Conservation (phyloP, 2,113 vertebrate genomes). For the Aegotheles bennettii region DNA sequence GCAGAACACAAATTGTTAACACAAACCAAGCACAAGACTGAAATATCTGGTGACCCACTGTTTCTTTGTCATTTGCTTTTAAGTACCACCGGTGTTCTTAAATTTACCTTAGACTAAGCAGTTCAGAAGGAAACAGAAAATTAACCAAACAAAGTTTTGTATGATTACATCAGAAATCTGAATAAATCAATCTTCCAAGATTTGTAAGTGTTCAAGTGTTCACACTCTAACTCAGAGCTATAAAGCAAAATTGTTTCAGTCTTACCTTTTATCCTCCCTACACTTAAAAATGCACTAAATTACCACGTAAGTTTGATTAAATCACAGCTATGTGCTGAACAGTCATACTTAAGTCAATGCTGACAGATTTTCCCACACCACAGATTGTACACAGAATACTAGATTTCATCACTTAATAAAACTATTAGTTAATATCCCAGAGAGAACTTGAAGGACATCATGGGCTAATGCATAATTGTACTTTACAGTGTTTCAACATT, state of each 20-base stretch:
- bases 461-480: neutral
- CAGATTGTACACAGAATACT: neutral
- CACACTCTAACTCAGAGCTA: neutral
- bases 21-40: neutral
- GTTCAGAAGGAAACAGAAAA: neutral
- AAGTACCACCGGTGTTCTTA: neutral
- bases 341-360: neutral
- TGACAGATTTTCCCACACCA: neutral
- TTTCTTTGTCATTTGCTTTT: neutral
- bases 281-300: neutral
- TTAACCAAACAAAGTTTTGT: neutral
- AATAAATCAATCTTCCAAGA: neutral
- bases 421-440: slow-evolving; percentile 1
- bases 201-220: neutral
- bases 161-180: neutral
- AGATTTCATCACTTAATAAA: slow-evolving; percentile 52
- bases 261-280: neutral
- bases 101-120: neutral
- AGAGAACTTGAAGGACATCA: neutral
- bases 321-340: neutral
- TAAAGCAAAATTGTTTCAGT: neutral
- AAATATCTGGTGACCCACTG: neutral
- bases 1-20: neutral
- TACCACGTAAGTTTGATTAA: neutral
- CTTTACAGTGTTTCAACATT: neutral